A percentile compares a stretch with the other conserved stretches of the same genome.
Evolutionary conservation across 2,797 vertebrate species (phyloP).

Genomic region (Eremophila alpestris): DNA sequence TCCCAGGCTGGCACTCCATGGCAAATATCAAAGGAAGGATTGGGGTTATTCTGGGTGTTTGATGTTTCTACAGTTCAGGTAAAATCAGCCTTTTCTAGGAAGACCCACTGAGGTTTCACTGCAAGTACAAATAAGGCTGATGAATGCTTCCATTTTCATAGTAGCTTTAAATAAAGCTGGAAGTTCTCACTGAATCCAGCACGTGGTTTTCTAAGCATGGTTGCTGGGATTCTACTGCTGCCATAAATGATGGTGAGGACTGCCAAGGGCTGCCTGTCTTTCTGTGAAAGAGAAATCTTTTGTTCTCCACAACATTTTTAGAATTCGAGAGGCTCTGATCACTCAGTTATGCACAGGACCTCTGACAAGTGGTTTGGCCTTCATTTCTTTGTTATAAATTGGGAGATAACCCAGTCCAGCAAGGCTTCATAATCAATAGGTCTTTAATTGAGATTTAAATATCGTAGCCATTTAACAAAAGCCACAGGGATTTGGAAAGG

Average conservation of each 20-base stretch:
- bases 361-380: neutral
- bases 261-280: neutral
- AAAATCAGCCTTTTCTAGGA: neutral
- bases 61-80: neutral
- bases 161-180: neutral
- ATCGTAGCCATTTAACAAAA: neutral
- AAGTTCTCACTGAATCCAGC: neutral
- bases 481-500: neutral
- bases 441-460: neutral
- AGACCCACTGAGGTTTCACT: neutral
- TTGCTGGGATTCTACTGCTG: neutral
- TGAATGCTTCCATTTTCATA: neutral
- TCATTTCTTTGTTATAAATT: neutral
- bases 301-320: neutral
- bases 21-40: neutral
- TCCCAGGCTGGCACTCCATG: neutral
- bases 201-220: fast-evolving
- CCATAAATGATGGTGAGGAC: neutral
- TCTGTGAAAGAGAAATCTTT: neutral
- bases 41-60: neutral
- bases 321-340: neutral
- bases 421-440: neutral
- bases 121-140: fast-evolving
- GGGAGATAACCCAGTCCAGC: neutral
- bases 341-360: neutral